phyloP scores from a whole-genome alignment of 2,113 vertebrate genomes.

The Brienomyrus brachyistius region DNA sequence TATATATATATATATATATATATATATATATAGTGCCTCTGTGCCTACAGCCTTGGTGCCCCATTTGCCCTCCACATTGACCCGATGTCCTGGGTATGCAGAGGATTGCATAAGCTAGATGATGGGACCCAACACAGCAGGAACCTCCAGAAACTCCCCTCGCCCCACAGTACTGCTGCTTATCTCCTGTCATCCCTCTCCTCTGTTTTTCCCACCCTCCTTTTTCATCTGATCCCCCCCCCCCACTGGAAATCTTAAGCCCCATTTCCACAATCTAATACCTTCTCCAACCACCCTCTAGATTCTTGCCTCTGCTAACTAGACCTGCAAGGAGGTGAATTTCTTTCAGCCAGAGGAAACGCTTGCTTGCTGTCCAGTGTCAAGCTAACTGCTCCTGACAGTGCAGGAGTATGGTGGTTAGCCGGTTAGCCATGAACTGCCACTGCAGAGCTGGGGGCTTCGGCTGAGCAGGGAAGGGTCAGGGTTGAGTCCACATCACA shows the following conservation, averaged over 20 bases:
- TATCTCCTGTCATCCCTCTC: neutral
- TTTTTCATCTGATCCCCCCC: neutral
- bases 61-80: neutral
- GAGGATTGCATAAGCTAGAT: neutral
- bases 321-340: neutral
- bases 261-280: neutral
- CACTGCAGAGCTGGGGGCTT: constrained; percentile 43
- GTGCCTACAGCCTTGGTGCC: neutral
- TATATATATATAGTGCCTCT: neutral
- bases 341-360: constrained; percentile 40
- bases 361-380: constrained; percentile 59
- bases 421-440: constrained; percentile 55
- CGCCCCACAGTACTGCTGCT: neutral
- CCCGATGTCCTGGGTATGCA: neutral
- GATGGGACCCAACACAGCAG: neutral
- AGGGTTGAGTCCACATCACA: neutral
- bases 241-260: too few relatives aligned
- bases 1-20: too few relatives aligned
- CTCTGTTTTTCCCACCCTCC: neutral
- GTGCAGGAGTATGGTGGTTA: constrained; percentile 63
- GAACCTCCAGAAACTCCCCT: neutral
- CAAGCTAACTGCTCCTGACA: constrained; percentile 70
- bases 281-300: neutral
- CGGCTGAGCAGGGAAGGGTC: neutral
- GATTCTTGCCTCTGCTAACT: constrained; percentile 20